Evolutionary conservation across 2,113 vertebrate species (phyloP).

Genomic region (Rafetus swinhoei): DNA sequence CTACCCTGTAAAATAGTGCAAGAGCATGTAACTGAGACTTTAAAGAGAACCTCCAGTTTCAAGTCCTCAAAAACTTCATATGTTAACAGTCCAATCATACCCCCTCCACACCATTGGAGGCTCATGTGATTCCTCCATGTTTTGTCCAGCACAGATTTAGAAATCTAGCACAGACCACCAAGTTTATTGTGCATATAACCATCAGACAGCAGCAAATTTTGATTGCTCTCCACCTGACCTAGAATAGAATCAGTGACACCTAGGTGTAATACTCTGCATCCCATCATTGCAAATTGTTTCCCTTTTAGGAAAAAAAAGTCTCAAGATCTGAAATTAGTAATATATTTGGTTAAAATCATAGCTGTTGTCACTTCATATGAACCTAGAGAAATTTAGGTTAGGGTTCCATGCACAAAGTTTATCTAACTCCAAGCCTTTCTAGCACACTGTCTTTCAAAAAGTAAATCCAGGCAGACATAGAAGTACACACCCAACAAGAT

Average conservation of each 20-base stretch:
- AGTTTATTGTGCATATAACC: accelerated
- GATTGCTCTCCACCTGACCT: not conserved
- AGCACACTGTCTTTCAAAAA: not conserved
- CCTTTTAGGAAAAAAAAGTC: accelerated
- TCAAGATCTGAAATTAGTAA: not conserved
- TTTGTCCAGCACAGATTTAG: accelerated
- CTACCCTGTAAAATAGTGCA: not conserved
- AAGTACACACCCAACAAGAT: accelerated
- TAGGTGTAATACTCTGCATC: not conserved
- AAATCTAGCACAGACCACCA: accelerated
- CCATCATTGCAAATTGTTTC: not conserved
- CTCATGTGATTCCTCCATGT: not conserved
- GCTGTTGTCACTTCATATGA: not conserved
- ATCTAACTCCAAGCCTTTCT: too few relatives aligned
- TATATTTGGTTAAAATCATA: accelerated
- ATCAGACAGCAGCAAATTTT: not conserved
- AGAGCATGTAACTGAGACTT: accelerated
- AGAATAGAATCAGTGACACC: accelerated
- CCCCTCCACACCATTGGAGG: not conserved
- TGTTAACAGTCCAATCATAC: not conserved
- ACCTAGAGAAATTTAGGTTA: not conserved
- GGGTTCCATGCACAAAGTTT: not conserved
- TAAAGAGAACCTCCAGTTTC: not conserved
- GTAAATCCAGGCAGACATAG: not conserved
- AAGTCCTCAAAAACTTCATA: not conserved